Percentiles rank a stretch among this genome's conserved stretches.
Evolutionary conservation across 2,113 vertebrate species (phyloP).

Genomic region (Chaetura pelagica): DNA sequence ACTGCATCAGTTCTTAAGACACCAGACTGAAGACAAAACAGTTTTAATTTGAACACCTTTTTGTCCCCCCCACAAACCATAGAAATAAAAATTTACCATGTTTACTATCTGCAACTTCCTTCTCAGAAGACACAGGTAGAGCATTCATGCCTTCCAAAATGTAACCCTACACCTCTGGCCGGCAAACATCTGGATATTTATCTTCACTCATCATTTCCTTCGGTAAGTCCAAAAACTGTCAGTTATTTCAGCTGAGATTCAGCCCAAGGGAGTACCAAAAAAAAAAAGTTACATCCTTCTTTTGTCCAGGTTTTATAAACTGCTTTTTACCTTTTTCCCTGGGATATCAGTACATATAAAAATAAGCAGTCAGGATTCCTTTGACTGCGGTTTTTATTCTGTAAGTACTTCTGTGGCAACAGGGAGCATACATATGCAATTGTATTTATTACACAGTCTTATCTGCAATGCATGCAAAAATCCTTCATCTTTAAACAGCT

Average conservation of each 20-base stretch:
- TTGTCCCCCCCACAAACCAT: fast-evolving
- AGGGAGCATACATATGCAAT: slow-evolving; percentile 23
- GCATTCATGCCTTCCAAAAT: slow-evolving; percentile 72
- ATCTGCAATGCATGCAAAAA: neutral
- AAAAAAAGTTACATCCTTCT: slow-evolving; percentile 80
- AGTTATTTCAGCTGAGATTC: slow-evolving; percentile 79
- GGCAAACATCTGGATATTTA: slow-evolving; percentile 86
- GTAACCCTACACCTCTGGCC: slow-evolving; percentile 82
- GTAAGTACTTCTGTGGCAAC: neutral
- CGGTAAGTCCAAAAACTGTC: slow-evolving; percentile 79
- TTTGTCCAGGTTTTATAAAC: slow-evolving; percentile 78
- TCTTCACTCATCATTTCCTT: slow-evolving; percentile 88
- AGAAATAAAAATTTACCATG: slow-evolving; percentile 49
- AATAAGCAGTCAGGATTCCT: slow-evolving; percentile 75
- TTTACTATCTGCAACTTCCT: slow-evolving; percentile 79
- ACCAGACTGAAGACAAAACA: neutral
- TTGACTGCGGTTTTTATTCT: slow-evolving; percentile 25
- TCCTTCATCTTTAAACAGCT: neutral
- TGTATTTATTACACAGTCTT: neutral
- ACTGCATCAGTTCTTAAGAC: neutral
- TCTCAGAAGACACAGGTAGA: slow-evolving; percentile 77
- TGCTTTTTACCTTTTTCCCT: slow-evolving; percentile 75
- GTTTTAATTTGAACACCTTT: neutral
- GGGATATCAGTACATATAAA: slow-evolving; percentile 75
- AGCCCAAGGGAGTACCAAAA: slow-evolving; percentile 73